phyloP scores from a whole-genome alignment of 23 tunicate genomes.

The Halocynthia aurantium region DNA sequence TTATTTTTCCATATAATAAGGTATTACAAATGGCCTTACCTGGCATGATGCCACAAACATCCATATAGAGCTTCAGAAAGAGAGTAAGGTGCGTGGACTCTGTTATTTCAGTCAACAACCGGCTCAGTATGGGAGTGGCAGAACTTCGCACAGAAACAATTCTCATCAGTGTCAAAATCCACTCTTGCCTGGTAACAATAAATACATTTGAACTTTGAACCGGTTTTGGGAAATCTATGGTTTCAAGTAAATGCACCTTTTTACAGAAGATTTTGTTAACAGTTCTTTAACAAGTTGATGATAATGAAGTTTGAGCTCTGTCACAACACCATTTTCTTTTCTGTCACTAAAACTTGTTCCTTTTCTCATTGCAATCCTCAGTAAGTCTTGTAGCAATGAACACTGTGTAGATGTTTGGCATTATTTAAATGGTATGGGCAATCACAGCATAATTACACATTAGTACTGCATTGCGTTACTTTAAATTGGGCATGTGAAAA shows the following conservation, averaged over 20 bases:
- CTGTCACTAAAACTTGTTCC: neutral
- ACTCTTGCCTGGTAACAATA: neutral
- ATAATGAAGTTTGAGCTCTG: conserved; percentile 5
- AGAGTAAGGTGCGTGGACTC: conserved; percentile 16
- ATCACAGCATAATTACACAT: no score
- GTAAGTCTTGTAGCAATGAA: conserved; percentile 9
- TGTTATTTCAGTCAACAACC: conserved; percentile 2
- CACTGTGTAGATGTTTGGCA: neutral
- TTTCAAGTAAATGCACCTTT: neutral
- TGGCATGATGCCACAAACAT: conserved; percentile 25
- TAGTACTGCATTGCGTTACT: no score
- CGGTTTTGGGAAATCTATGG: neutral
- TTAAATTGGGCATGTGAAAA: no score
- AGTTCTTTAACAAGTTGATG: neutral
- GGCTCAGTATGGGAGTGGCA: neutral
- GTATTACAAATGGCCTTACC: conserved; percentile 22
- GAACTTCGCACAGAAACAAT: conserved; percentile 8
- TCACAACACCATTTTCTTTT: conserved; percentile 5
- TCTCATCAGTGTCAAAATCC: conserved; percentile 24
- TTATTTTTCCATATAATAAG: no score
- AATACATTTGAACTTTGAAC: neutral
- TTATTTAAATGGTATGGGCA: no score
- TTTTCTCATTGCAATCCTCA: conserved; percentile 18
- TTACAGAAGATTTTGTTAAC: neutral
- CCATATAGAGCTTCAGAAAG: conserved; percentile 41